A percentile compares a stretch with the other conserved stretches of the same genome.
Conservation (phyloP, 2,113 vertebrate species). For the Geococcyx californianus region DNA sequence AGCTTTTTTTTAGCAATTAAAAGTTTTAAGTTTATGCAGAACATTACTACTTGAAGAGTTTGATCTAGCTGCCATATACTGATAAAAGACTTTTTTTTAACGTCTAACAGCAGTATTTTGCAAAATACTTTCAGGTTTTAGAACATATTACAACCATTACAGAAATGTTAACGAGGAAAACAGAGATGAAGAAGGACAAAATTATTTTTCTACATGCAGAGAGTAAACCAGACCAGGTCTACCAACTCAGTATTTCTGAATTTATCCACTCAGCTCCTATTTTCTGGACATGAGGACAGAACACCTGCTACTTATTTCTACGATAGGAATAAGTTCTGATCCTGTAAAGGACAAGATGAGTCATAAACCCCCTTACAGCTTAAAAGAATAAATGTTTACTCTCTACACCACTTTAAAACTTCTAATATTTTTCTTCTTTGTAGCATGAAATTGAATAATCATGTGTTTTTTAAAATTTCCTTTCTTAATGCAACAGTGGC, state of each 20-base stretch:
- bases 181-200: not conserved
- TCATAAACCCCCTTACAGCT: not conserved
- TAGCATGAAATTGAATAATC: not conserved
- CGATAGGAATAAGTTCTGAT: not conserved
- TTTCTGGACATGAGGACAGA: not conserved
- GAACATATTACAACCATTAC: not conserved
- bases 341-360: not conserved
- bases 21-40: not conserved
- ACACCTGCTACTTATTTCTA: not conserved
- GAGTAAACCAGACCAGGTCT: not conserved
- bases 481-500: not conserved
- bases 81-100: not conserved
- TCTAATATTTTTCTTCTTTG: not conserved
- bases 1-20: not conserved
- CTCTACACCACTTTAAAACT: not conserved
- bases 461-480: not conserved
- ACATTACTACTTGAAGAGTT: not conserved
- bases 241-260: not conserved
- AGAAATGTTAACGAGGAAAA: not conserved
- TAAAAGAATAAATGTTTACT: not conserved
- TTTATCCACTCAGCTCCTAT: constrained; percentile 22
- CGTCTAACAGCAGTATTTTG: not conserved
- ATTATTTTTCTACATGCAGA: not conserved
- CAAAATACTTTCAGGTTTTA: not conserved
- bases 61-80: not conserved